Evolutionary conservation across 2,888 invertebrate species (phyloP).

Genomic region (Drosophila recens): DNA sequence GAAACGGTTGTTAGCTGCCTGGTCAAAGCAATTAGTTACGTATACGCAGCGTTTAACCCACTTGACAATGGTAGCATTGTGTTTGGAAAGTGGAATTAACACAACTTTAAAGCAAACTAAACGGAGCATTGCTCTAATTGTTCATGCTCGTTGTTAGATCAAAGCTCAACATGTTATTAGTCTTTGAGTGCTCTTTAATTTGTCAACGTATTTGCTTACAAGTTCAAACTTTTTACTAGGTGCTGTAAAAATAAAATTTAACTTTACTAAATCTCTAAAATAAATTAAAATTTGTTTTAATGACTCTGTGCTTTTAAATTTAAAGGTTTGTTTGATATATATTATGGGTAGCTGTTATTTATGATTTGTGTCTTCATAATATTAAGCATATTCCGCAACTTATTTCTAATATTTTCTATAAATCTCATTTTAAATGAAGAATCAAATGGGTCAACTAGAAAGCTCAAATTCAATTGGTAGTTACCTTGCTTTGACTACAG

Average conservation of each 20-base stretch:
- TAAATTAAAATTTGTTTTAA: no score
- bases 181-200: conserved; percentile 4
- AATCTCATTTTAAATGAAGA: no score
- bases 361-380: no score
- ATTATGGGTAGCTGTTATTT: no score
- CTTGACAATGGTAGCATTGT: conserved; percentile 32
- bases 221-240: neutral
- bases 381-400: no score
- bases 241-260: neutral
- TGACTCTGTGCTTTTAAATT: no score
- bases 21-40: conserved; percentile 73
- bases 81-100: conserved; percentile 36
- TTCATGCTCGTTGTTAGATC: neutral
- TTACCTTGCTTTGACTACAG: neutral
- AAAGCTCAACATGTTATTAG: conserved; percentile 14
- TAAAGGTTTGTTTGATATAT: no score
- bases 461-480: conserved; percentile 33
- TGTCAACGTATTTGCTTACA: neutral
- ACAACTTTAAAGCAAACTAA: conserved; percentile 51
- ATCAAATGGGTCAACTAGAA: conserved; percentile 13
- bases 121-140: conserved; percentile 42
- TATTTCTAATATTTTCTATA: no score
- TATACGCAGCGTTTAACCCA: conserved; percentile 57
- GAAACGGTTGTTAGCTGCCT: conserved; percentile 44
- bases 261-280: no score